Evolutionary conservation across 2,888 invertebrate genomes (phyloP), one percentile per base, ranked within the genome.

Genomic region (Nematopogon swammerdamellus): DNA sequence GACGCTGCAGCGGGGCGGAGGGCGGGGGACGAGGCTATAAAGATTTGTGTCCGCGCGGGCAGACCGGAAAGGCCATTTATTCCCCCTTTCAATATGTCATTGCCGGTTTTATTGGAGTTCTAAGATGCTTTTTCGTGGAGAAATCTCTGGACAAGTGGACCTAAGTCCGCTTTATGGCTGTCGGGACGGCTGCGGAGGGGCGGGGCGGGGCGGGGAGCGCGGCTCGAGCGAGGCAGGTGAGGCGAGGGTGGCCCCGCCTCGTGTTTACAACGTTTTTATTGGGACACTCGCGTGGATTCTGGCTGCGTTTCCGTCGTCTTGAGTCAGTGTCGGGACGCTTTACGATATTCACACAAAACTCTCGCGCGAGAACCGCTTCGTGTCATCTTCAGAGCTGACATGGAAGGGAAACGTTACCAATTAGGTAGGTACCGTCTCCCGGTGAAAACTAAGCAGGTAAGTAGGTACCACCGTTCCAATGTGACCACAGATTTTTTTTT

Each of bases 61-160:
- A 14, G 17, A 14, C 45, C 45, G 45, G 45, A 45, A 45, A 20
- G 45, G 45, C 45, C 45, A 45, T 45, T 45, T 20, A 19, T 45
- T 19, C 19, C 20, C 45, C 45, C 45, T 45, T 45, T 45, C 45
- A 45, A 45, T 45, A 45, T 45, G 45, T 45, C 45, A 20, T 45
- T 45, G 19, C 45, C 20, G 19, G 19, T 45, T 45, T 45, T 45
- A 45, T 45, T 45, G 45, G 45, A 19, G 45, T 45, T 20, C 45
- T 45, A 19, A 45, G 45, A 45, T 45, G 45, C 20, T 19, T 45
- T 45, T 20, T 45, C 20, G 45, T 19, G 14, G 20, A 14, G 20
- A 45, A 45, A 19, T 45, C 20, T 45, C 45, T 14, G 45, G 19
- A n/a, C 45, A 19, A 45, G 45, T 19, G 45, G 45, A 45, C 16